phyloP scores from a whole-genome alignment of 2,797 vertebrate species.

The Neomorphus geoffroyi region DNA sequence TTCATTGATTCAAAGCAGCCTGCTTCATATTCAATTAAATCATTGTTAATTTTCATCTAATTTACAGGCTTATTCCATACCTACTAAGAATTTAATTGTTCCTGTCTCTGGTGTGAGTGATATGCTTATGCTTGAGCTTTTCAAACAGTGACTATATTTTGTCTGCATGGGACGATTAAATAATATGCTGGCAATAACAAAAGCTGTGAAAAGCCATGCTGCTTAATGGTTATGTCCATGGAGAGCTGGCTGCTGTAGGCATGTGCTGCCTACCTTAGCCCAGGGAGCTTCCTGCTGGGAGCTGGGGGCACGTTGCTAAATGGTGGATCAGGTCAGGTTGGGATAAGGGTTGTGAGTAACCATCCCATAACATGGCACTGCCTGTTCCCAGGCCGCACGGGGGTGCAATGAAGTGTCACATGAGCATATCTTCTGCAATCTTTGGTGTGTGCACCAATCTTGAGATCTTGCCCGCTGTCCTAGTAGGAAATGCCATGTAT shows the following conservation, averaged over 20 bases:
- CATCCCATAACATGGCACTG: background rate
- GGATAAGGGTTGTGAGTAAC: background rate
- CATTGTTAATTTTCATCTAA: background rate
- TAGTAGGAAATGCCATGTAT: background rate
- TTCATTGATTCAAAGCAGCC: background rate
- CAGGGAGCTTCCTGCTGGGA: background rate
- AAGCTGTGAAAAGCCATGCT: background rate
- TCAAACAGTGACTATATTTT: background rate
- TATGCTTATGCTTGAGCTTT: background rate
- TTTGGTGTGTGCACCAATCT: fast-evolving
- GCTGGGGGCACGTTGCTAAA: background rate
- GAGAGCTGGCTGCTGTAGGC: background rate
- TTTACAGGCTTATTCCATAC: background rate
- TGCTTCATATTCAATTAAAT: background rate
- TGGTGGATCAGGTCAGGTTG: background rate
- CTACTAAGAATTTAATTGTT: background rate
- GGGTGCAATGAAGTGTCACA: background rate
- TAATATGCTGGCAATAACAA: background rate
- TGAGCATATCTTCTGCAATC: background rate
- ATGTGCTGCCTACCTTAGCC: background rate
- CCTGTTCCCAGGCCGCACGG: background rate
- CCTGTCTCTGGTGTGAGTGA: background rate
- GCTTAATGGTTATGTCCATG: background rate
- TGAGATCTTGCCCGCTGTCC: background rate
- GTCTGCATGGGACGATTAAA: background rate